phyloP scores from a whole-genome alignment of 2,113 vertebrate species.

The Oenanthe melanoleuca region DNA sequence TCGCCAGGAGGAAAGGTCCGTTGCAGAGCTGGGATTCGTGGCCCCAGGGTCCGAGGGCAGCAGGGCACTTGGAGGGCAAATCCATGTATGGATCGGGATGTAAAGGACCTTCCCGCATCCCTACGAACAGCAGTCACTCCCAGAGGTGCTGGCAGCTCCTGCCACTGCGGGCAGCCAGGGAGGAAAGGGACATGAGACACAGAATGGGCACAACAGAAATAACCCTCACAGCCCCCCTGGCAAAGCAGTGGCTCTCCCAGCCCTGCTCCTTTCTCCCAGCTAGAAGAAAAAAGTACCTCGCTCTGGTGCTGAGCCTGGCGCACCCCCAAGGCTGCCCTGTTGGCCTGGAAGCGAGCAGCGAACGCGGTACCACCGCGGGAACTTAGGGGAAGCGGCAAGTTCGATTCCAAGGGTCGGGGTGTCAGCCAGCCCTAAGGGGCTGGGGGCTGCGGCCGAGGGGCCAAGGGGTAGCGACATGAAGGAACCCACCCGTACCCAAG shows the following conservation, averaged over 20 bases:
- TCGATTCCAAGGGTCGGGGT: accelerated
- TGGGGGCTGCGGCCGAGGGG: neutral
- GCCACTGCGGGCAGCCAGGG: neutral
- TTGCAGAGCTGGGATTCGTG: neutral
- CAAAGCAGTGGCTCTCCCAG: neutral
- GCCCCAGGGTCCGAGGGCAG: accelerated
- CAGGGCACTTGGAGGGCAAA: neutral
- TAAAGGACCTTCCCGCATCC: neutral
- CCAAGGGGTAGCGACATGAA: accelerated
- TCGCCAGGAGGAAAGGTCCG: neutral
- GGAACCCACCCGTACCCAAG: accelerated
- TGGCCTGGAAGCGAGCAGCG: neutral
- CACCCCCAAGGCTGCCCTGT: accelerated
- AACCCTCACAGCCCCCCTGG: accelerated
- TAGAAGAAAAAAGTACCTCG: neutral
- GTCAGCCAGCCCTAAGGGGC: neutral
- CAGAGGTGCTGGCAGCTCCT: neutral
- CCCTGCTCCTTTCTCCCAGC: neutral
- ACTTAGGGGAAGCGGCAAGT: neutral
- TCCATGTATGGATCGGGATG: accelerated
- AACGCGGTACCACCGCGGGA: accelerated
- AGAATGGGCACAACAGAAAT: neutral
- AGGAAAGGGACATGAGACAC: neutral
- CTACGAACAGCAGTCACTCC: neutral
- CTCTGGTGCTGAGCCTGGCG: accelerated